Percentiles rank a stretch among this genome's conserved stretches.
Evolutionary conservation across 2,888 invertebrate genomes (phyloP).

Genomic region (Cyaniris semiargus): DNA sequence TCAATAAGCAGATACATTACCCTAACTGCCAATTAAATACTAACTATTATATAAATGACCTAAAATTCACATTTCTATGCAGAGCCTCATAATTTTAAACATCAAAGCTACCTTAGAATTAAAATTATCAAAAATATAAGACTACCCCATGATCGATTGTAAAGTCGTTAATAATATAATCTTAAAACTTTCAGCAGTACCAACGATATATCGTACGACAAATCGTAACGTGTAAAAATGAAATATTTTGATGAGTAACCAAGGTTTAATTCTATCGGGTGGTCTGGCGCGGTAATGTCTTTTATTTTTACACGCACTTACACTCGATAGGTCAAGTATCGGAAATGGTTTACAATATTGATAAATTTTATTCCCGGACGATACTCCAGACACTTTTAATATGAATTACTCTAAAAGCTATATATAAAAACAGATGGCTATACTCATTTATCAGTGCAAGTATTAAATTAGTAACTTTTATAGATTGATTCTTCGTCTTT

Average conservation of each 20-base stretch:
- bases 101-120: neutral
- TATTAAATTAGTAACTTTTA: neutral
- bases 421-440: constrained; percentile 25
- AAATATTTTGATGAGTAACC: constrained; percentile 43
- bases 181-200: neutral
- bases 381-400: constrained; percentile 20
- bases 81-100: neutral
- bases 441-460: neutral
- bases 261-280: constrained; percentile 50
- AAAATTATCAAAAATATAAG: too few relatives aligned
- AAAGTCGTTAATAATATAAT: neutral
- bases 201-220: constrained; percentile 28
- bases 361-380: constrained; percentile 33
- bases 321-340: constrained; percentile 44
- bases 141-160: neutral
- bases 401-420: constrained; percentile 29
- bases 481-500: neutral
- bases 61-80: neutral
- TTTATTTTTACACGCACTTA: constrained; percentile 47
- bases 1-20: too few relatives aligned
- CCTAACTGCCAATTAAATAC: too few relatives aligned
- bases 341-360: constrained; percentile 41
- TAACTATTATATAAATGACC: too few relatives aligned
- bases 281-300: constrained; percentile 50
- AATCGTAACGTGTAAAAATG: constrained; percentile 42